Evolutionary conservation across 2,797 vertebrate species (phyloP).

Genomic region (Protonibea diacanthus): DNA sequence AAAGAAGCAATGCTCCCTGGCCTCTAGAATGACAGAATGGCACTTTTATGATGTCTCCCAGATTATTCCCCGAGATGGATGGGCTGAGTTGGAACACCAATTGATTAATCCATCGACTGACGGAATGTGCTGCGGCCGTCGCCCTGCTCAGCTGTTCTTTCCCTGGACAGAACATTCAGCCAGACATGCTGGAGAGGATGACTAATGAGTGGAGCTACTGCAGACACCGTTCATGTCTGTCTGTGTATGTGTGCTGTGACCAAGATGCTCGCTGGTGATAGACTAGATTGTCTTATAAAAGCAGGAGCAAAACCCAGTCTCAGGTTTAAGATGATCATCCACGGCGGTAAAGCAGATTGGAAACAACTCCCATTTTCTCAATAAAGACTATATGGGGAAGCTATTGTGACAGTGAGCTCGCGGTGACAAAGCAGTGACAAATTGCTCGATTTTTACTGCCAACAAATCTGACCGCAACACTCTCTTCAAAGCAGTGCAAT

Average conservation of each 20-base stretch:
- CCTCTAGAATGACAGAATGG: conserved; percentile 76
- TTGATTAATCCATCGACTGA: conserved; percentile 86
- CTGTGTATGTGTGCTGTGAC: conserved; percentile 38
- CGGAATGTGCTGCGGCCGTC: conserved; percentile 77
- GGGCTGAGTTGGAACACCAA: conserved; percentile 76
- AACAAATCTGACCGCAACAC: conserved; percentile 22
- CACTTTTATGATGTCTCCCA: conserved; percentile 85
- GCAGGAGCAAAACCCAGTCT: conserved; percentile 20
- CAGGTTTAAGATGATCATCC: conserved; percentile 35
- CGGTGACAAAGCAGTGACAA: conserved; percentile 40
- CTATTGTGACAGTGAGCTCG: conserved; percentile 26
- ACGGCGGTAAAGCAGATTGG: neutral
- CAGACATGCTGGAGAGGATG: conserved; percentile 75
- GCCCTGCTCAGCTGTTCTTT: conserved; percentile 78
- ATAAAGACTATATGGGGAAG: conserved; percentile 8
- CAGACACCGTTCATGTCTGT: conserved; percentile 59
- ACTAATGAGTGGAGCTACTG: conserved; percentile 73
- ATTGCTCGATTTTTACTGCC: conserved; percentile 37
- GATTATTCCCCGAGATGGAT: conserved; percentile 84
- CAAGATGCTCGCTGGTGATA: conserved; percentile 41
- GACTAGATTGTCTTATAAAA: conserved; percentile 45
- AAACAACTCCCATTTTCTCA: conserved; percentile 15
- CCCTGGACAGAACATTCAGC: conserved; percentile 71
- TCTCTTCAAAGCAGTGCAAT: conserved; percentile 29
- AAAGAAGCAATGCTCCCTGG: conserved; percentile 61